Evolutionary conservation across 2,797 vertebrate species (phyloP), one percentile per base, ranked within the genome.

Genomic region (Scomberomorus guttatus): DNA sequence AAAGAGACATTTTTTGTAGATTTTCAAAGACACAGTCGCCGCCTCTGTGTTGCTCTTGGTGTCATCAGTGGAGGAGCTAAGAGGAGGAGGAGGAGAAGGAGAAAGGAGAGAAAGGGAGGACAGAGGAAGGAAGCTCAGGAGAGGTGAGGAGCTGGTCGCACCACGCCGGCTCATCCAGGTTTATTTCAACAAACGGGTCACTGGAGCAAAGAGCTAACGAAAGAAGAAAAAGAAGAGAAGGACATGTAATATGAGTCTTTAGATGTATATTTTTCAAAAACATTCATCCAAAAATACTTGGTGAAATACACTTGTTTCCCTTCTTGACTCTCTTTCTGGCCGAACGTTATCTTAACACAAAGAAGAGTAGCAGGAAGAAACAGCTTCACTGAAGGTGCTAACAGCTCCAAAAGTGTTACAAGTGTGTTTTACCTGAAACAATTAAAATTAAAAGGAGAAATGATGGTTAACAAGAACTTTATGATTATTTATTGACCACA

Each of bases 151-250:
- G 62, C 67, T 85, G 80, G 10, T 86, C 69, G 1, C 61, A 18
- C 82, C 59, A 84, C 7, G 32, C 75, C 1, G 83, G 80, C 9
- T 89, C 90, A 0, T 91, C 84, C 1, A 92, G 85, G 83, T 82
- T 89, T 18, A 93, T 85, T 6, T 93, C 91, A 6, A 88, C 87
- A 13, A 93, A 93, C 0, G 82, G 81, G 22, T 77, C 69, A 7
- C 14, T 56, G 60, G 70, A 73, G 37, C 54, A 65, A 63, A 71
- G 24, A 1, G 75, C 90, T 92, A 2, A 24, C 0, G 6, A 79
- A 5, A 18, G 29, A 32, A 64, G 22, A 25, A 25, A 44, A 37
- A 37, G 24, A 46, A 6, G 1, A 71, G 7, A 44, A 37, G 15
- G 1, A 29, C n/a, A 51, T 1, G 42, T 14, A 18, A 10, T 15